phyloP scores from a whole-genome alignment of 2,113 vertebrate genomes.

The Henicopernis longicauda region DNA sequence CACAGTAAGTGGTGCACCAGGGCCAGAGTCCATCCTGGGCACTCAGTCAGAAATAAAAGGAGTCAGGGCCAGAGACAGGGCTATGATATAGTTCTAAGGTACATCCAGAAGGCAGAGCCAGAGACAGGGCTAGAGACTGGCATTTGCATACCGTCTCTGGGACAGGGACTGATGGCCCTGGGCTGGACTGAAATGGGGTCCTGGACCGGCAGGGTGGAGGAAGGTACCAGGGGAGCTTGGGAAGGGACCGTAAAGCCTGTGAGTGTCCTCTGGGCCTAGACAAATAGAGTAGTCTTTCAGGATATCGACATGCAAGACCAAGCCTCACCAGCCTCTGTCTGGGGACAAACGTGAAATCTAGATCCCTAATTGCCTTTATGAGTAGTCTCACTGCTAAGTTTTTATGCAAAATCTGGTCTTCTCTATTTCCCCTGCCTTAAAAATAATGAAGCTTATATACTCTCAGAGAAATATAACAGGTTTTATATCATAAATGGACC shows the following conservation, averaged over 20 bases:
- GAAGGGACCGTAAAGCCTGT: fast-evolving
- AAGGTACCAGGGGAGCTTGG: not conserved
- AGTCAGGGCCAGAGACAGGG: not conserved
- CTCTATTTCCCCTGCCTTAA: not conserved
- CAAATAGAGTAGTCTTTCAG: not conserved
- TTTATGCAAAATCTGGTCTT: not conserved
- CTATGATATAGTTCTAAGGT: not conserved
- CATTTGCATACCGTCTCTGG: fast-evolving
- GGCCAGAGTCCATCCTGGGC: not conserved
- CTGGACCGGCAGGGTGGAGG: not conserved
- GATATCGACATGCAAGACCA: not conserved
- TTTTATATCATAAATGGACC: not conserved
- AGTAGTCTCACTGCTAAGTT: not conserved
- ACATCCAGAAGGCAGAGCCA: not conserved
- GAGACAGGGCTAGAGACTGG: not conserved
- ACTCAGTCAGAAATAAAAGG: not conserved
- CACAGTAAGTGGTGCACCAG: not conserved
- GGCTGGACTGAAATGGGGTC: not conserved
- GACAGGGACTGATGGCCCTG: not conserved
- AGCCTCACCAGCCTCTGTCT: not conserved
- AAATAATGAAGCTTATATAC: not conserved
- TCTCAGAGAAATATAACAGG: not conserved
- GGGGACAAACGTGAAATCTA: not conserved
- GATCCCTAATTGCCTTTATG: not conserved
- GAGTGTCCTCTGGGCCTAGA: not conserved